phyloP scores from a whole-genome alignment of 2,113 vertebrate species.

The Urocitellus parryii region DNA sequence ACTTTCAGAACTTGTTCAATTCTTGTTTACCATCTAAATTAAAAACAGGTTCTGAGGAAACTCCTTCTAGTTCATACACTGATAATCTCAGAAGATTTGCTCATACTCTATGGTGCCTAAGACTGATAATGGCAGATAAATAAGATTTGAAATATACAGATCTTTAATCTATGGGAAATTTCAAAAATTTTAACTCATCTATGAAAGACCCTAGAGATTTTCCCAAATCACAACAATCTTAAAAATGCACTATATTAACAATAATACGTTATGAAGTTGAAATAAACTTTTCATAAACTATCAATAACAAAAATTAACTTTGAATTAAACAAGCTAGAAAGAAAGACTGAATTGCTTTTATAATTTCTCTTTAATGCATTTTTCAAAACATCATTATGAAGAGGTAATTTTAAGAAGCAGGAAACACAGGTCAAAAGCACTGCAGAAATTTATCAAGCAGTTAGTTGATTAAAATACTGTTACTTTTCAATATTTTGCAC shows the following conservation, averaged over 20 bases:
- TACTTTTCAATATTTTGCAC: not conserved
- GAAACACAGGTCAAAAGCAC: not conserved
- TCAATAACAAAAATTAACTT: not conserved
- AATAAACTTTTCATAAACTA: slow-evolving; percentile 1
- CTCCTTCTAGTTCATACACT: not conserved
- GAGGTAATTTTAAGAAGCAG: not conserved
- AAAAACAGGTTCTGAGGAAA: not conserved
- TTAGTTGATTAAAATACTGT: not conserved
- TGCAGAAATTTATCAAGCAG: not conserved
- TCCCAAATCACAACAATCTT: not conserved
- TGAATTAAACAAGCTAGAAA: not conserved
- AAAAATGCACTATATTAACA: not conserved
- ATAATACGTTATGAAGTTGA: not conserved
- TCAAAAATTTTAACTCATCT: not conserved
- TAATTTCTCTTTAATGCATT: not conserved
- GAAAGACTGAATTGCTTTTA: not conserved
- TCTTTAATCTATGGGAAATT: not conserved
- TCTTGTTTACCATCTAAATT: not conserved
- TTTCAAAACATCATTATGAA: not conserved
- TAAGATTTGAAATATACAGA: not conserved
- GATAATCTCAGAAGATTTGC: not conserved
- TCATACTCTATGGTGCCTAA: not conserved
- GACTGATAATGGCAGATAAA: not conserved
- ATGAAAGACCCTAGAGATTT: not conserved
- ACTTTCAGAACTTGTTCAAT: not conserved